Percentiles rank a stretch among this genome's conserved stretches.
Conservation (phyloP, 35 echinoderm and acorn worm species). For the Amphiura filiformis region DNA sequence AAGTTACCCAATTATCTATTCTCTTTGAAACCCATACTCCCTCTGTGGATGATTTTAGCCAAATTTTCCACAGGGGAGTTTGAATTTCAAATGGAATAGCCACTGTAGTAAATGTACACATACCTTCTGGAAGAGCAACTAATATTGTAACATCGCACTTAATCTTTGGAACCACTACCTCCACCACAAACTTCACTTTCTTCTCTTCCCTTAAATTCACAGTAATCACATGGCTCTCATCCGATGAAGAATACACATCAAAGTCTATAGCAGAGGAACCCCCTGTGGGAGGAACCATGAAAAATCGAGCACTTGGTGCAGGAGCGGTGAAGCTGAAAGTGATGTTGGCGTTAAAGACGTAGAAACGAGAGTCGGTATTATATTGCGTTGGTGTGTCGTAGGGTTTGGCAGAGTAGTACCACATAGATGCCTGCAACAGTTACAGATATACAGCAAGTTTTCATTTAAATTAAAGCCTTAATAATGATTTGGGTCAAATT, state of each 20-base stretch:
- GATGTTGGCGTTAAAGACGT: conserved; percentile 33
- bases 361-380: conserved; percentile 50
- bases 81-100: too few relatives aligned
- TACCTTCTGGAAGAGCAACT: conserved; percentile 64
- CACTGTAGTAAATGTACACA: too few relatives aligned
- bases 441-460: too few relatives aligned
- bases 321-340: conserved; percentile 55
- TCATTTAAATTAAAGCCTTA: too few relatives aligned
- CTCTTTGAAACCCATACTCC: too few relatives aligned
- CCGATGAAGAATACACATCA: conserved; percentile 51
- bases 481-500: too few relatives aligned
- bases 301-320: conserved; percentile 55
- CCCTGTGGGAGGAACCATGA: conserved; percentile 44
- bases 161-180: conserved; percentile 59
- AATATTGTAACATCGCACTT: conserved; percentile 44
- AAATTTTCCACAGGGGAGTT: too few relatives aligned
- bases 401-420: conserved; percentile 65
- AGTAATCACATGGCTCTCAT: conserved; percentile 38
- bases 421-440: conserved; percentile 48
- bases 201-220: conserved; percentile 38
- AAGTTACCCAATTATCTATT: too few relatives aligned
- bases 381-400: conserved; percentile 18
- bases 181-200: conserved; percentile 32
- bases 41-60: too few relatives aligned
- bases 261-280: conserved; percentile 56